Percentiles rank a stretch among this genome's conserved stretches.
Evolutionary conservation across 2,113 vertebrate species (phyloP).

Genomic region (Engystomops pustulosus): DNA sequence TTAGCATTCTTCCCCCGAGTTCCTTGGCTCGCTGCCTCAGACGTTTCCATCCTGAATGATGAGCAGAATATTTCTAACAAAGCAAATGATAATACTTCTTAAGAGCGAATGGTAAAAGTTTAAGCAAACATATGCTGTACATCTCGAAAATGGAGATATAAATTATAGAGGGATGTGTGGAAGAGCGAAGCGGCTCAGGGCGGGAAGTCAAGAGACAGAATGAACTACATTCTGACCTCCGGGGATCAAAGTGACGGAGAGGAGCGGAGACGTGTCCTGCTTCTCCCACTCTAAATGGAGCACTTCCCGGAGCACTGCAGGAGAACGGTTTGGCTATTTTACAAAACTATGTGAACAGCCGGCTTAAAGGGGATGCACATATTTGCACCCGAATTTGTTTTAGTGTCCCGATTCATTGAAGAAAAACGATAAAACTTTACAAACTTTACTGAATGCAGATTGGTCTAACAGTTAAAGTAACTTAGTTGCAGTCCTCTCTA

Average conservation of each 20-base stretch:
- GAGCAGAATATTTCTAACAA: constrained; percentile 12
- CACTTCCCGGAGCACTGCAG: background rate
- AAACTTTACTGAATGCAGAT: no score
- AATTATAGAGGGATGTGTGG: background rate
- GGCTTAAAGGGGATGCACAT: background rate
- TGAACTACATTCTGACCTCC: constrained; percentile 1
- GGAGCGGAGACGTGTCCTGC: background rate
- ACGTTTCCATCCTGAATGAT: constrained; percentile 6
- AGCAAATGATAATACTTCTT: background rate
- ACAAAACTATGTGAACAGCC: background rate
- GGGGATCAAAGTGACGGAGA: background rate
- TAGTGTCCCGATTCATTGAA: background rate
- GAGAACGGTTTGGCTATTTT: background rate
- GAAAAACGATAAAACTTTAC: background rate
- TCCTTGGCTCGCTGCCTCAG: background rate
- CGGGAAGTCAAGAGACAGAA: background rate
- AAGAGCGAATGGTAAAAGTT: constrained; percentile 1
- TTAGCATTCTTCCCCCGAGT: background rate
- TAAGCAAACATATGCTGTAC: constrained; percentile 32
- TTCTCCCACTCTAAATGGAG: background rate
- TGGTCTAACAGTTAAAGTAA: no score
- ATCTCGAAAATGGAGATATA: background rate
- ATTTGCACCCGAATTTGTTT: background rate
- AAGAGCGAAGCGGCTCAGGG: background rate
- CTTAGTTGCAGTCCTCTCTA: no score